Percentiles rank a stretch among this genome's conserved stretches.
Evolutionary conservation across 1,140 invertebrate genomes (phyloP).

Genomic region (Pogonomyrmex californicus): DNA sequence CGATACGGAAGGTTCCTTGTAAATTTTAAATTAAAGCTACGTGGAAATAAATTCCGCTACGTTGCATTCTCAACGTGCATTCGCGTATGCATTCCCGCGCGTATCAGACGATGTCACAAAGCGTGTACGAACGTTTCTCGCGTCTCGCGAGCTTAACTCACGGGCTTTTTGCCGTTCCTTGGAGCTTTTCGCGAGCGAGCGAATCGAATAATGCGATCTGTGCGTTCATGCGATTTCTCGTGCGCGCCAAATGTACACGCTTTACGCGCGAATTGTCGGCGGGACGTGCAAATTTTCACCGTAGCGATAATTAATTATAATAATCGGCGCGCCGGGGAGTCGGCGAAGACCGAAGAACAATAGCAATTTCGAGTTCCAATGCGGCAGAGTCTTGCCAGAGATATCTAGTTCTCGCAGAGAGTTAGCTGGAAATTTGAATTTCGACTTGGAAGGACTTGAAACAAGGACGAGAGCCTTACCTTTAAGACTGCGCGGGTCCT

Average conservation of each 20-base stretch:
- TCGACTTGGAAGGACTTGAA: constrained; percentile 46
- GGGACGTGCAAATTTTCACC: constrained; percentile 32
- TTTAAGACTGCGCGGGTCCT: background rate
- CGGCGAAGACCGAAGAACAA: constrained; percentile 34
- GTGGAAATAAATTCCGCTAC: background rate
- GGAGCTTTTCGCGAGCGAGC: constrained; percentile 49
- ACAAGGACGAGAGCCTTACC: constrained; percentile 37
- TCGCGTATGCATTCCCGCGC: background rate
- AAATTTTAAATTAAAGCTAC: constrained; percentile 21
- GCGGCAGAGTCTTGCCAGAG: constrained; percentile 38
- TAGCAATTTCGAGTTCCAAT: constrained; percentile 55
- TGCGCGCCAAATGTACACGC: background rate
- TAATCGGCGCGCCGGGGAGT: constrained; percentile 42
- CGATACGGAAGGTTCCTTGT: background rate
- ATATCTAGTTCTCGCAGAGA: constrained; percentile 16
- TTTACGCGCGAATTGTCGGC: constrained; percentile 18
- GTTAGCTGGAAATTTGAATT: constrained; percentile 52
- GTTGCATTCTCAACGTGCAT: background rate
- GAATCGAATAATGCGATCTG: constrained; percentile 50
- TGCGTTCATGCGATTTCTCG: constrained; percentile 56
- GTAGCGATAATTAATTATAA: constrained; percentile 57
- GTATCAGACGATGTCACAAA: constrained; percentile 36
- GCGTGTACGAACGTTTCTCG: constrained; percentile 2
- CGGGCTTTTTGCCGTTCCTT: constrained; percentile 42
- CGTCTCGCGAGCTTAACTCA: constrained; percentile 36